These are phyloP conservation scores for Chrysotoxum bicinctum DNA, from an alignment of 2,888 invertebrate genomes.

Conservation along the genomic window DNA sequence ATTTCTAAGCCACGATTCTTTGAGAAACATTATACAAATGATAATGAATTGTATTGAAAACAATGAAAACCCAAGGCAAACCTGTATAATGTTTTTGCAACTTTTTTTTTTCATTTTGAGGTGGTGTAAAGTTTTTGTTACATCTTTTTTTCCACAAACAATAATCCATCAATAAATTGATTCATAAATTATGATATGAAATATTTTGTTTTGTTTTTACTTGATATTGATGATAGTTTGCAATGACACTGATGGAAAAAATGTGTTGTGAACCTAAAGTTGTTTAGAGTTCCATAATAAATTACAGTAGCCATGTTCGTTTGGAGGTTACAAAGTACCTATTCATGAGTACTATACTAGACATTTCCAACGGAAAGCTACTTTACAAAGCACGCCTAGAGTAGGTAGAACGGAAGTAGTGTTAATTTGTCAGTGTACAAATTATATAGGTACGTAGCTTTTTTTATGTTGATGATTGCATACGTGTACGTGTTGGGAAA, in stretches of 20 bases:
- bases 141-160: neutral
- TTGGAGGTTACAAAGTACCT: too few species aligned
- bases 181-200: neutral
- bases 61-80: neutral
- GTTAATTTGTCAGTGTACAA: neutral
- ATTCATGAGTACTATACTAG: too few species aligned
- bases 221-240: neutral
- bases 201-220: neutral
- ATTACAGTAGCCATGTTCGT: neutral
- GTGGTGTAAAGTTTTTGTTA: neutral
- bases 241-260: neutral
- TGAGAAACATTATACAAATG: neutral
- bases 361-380: too few species aligned
- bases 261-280: neutral
- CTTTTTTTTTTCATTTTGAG: neutral
- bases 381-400: neutral
- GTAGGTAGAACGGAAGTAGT: conserved; percentile 5
- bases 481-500: neutral
- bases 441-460: too few species aligned
- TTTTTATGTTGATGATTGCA: neutral
- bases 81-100: neutral
- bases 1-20: neutral
- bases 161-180: neutral
- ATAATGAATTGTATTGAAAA: neutral
- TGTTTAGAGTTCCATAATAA: neutral